These are phyloP conservation scores for Portunus trituberculatus DNA, from an alignment of 1,140 invertebrate species.

Conservation along the genomic window DNA sequence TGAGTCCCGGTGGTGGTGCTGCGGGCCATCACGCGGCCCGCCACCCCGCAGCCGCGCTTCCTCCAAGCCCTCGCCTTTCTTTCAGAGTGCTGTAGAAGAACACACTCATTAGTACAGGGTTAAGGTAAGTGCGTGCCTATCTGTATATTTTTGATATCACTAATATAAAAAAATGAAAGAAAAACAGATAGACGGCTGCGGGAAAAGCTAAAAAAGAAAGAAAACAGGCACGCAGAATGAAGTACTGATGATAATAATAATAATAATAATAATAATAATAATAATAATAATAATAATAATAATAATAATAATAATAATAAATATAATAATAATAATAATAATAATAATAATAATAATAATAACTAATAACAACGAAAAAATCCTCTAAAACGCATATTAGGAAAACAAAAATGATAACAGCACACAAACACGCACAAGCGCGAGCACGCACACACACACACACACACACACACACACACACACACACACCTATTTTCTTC, in stretches of 20 bases:
- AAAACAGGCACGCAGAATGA: no score
- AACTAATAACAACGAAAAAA: not conserved
- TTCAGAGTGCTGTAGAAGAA: not conserved
- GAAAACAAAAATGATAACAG: not conserved
- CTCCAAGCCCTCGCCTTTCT: not conserved
- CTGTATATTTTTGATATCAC: not conserved
- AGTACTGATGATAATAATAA: not conserved
- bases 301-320: not conserved
- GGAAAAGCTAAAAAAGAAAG: no score
- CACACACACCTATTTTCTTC: not conserved
- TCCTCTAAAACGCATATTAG: not conserved
- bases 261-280: not conserved
- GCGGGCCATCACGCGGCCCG: conserved; percentile 28
- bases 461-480: conserved; percentile 30
- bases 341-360: not conserved
- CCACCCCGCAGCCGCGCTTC: not conserved
- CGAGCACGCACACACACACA: conserved; percentile 36
- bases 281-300: not conserved
- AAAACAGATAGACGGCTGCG: not conserved
- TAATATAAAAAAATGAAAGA: not conserved
- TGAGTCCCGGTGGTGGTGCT: not conserved
- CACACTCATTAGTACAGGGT: not conserved
- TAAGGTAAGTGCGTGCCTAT: not conserved
- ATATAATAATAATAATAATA: not conserved
- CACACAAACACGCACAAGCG: no score